phyloP scores from a whole-genome alignment of 2,888 invertebrate genomes.

The Darwinula stevensoni region DNA sequence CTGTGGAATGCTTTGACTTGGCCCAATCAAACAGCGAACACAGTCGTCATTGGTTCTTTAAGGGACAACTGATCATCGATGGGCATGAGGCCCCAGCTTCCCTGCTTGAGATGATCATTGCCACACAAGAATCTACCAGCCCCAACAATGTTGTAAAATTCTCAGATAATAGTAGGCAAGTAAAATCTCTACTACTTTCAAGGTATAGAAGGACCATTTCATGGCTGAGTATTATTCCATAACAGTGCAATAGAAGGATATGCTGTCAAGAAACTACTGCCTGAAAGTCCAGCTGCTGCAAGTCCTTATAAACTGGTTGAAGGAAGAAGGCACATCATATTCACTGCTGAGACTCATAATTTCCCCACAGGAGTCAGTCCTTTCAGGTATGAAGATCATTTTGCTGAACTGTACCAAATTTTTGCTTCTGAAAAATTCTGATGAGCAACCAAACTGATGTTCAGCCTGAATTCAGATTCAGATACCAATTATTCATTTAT shows the following conservation, averaged over 20 bases:
- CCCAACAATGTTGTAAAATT: slow-evolving; percentile 87
- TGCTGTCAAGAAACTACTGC: slow-evolving; percentile 4
- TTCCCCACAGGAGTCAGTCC: slow-evolving; percentile 93
- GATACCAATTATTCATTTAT: no score
- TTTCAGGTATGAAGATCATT: slow-evolving; percentile 27
- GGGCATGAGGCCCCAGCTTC: slow-evolving; percentile 44
- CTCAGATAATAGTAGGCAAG: slow-evolving; percentile 73
- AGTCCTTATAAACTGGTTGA: neutral
- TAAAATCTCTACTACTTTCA: no score
- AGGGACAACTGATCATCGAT: slow-evolving; percentile 59
- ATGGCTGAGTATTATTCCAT: no score
- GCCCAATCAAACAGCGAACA: slow-evolving; percentile 97
- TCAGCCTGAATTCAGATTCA: no score
- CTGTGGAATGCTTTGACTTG: slow-evolving; percentile 87
- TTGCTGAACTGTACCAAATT: neutral
- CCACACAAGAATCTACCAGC: slow-evolving; percentile 53
- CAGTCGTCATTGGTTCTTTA: slow-evolving; percentile 96
- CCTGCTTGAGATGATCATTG: slow-evolving; percentile 69
- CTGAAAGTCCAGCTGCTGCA: neutral
- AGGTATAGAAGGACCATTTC: no score
- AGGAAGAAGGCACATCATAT: slow-evolving; percentile 44
- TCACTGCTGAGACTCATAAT: slow-evolving; percentile 96
- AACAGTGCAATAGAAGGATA: slow-evolving; percentile 11
- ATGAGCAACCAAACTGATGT: no score
- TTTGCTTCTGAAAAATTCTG: slow-evolving; percentile 1